phyloP scores from a whole-genome alignment of 1,140 invertebrate species.

The Archivesica marissinica region DNA sequence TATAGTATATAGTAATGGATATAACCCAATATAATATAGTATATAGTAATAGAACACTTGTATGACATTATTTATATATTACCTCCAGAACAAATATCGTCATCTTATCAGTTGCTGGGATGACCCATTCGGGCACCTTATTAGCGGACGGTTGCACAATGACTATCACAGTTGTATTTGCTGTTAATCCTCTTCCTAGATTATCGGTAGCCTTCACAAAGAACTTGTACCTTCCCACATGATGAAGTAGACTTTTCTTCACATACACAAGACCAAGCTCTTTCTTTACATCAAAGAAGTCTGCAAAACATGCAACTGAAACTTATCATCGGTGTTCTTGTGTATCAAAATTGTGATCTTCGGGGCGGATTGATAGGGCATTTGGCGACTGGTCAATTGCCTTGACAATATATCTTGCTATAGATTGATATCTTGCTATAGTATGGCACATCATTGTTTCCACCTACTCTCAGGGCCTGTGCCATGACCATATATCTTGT shows the following conservation, averaged over 20 bases:
- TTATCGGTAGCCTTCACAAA: slow-evolving; percentile 70
- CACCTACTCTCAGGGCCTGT: no score
- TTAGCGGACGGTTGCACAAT: slow-evolving; percentile 90
- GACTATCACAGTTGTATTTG: slow-evolving; percentile 68
- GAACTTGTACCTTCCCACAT: slow-evolving; percentile 75
- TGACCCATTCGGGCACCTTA: slow-evolving; percentile 90
- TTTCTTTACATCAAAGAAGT: slow-evolving; percentile 66
- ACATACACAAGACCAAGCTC: slow-evolving; percentile 69
- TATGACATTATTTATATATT: slow-evolving; percentile 34
- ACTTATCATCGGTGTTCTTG: no score
- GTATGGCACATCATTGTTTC: no score
- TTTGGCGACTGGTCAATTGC: no score
- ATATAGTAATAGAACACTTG: no score
- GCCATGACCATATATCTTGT: no score
- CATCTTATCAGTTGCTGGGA: slow-evolving; percentile 85
- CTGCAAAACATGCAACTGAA: slow-evolving; percentile 63
- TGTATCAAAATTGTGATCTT: no score
- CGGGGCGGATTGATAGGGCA: no score
- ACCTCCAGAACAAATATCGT: slow-evolving; percentile 81
- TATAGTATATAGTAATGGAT: no score
- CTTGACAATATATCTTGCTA: no score
- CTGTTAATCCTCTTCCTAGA: slow-evolving; percentile 62
- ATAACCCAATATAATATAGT: no score
- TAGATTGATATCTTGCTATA: no score
- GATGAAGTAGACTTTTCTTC: slow-evolving; percentile 72